phyloP scores from a whole-genome alignment of 2,888 invertebrate species.

The Ephialtes manifestator region DNA sequence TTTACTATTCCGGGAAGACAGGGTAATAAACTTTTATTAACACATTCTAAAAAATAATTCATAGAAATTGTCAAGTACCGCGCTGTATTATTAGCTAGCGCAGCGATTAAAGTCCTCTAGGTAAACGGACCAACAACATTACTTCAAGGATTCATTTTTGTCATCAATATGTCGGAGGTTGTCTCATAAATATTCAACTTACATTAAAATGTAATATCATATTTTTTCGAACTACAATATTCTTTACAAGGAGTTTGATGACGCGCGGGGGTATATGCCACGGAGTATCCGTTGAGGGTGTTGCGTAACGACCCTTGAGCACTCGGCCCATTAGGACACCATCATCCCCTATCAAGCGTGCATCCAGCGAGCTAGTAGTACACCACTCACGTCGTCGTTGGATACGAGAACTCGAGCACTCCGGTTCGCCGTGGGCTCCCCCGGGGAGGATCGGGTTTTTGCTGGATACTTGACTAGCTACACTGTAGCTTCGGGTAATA shows the following conservation, averaged over 20 bases:
- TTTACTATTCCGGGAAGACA: too few species aligned
- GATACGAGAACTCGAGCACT: slow-evolving; percentile 31
- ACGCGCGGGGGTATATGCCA: background rate
- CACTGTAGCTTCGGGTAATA: background rate
- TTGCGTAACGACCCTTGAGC: slow-evolving; percentile 59
- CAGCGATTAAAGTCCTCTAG: background rate
- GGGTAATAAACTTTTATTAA: background rate
- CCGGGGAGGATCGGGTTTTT: slow-evolving; percentile 31
- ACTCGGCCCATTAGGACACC: slow-evolving; percentile 63
- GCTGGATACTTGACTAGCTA: slow-evolving; percentile 1
- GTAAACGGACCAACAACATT: background rate
- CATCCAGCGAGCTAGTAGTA: slow-evolving; percentile 32
- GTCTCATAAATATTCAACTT: slow-evolving; percentile 4
- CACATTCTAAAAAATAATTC: background rate
- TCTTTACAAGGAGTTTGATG: slow-evolving; percentile 4
- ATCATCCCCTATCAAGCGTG: slow-evolving; percentile 58
- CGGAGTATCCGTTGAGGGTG: slow-evolving; percentile 25
- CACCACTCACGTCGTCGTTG: slow-evolving; percentile 49
- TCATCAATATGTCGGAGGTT: background rate
- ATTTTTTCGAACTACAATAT: slow-evolving; percentile 1
- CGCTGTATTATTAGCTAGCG: background rate
- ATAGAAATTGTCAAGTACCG: background rate
- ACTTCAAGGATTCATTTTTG: background rate
- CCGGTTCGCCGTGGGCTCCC: background rate
- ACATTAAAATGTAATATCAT: background rate